phyloP scores from a whole-genome alignment of 2,888 invertebrate genomes.

The Drosophila suboccidentalis region DNA sequence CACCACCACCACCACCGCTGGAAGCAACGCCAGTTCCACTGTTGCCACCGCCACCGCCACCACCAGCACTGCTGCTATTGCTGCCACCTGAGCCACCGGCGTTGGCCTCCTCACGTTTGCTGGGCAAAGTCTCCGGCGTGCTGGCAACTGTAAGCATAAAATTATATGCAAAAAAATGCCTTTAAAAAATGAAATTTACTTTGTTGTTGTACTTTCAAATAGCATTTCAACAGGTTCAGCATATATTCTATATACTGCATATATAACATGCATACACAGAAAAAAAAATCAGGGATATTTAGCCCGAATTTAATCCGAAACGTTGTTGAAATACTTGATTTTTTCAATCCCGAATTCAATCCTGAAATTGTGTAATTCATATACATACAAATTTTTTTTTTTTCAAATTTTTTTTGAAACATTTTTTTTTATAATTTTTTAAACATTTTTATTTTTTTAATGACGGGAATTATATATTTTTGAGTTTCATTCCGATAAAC shows the following conservation, averaged over 20 bases:
- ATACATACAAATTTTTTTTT: too few species aligned
- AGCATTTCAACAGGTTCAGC: slow-evolving; percentile 43
- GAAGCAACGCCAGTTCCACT: slow-evolving; percentile 33
- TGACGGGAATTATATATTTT: too few species aligned
- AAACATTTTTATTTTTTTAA: too few species aligned
- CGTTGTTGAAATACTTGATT: too few species aligned
- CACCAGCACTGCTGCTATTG: slow-evolving; percentile 27
- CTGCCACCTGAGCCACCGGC: slow-evolving; percentile 43
- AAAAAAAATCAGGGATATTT: too few species aligned
- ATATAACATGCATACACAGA: background rate
- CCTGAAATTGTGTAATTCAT: too few species aligned
- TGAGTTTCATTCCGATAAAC: too few species aligned
- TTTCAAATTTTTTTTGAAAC: too few species aligned
- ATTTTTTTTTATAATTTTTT: too few species aligned
- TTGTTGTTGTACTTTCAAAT: slow-evolving; percentile 10
- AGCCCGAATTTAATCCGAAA: too few species aligned
- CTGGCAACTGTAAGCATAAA: slow-evolving; percentile 91
- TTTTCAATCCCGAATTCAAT: too few species aligned
- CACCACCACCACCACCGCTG: slow-evolving; percentile 36
- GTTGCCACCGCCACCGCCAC: slow-evolving; percentile 34
- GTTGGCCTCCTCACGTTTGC: slow-evolving; percentile 87
- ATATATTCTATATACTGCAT: slow-evolving; percentile 8
- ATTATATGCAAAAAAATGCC: slow-evolving; percentile 43
- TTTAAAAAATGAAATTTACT: slow-evolving; percentile 35
- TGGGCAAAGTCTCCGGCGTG: slow-evolving; percentile 90